Percentiles rank a stretch among this genome's conserved stretches.
These are phyloP conservation scores for Lithodes maja DNA, from an alignment of 2,888 invertebrate genomes.

Conservation along the genomic window DNA sequence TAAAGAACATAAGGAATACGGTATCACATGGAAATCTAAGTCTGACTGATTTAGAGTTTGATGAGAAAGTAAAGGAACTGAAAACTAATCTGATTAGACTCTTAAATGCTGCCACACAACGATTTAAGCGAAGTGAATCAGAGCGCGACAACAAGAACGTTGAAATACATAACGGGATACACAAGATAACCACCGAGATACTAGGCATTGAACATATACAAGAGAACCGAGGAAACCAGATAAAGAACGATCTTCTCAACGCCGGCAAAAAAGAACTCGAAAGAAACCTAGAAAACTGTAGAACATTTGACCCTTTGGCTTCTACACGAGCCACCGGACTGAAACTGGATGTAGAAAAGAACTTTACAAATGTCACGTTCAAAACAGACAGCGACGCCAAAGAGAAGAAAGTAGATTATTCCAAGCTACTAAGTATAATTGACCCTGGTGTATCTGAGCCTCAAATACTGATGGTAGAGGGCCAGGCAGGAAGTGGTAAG, in stretches of 20 bases:
- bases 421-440: not conserved
- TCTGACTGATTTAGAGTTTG: not conserved
- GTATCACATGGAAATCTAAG: not conserved
- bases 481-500: constrained; percentile 32
- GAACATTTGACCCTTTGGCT: constrained; percentile 9
- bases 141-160: not conserved
- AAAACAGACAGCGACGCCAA: not conserved
- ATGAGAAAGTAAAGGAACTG: not conserved
- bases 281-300: not conserved
- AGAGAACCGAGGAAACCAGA: not conserved
- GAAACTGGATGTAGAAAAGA: not conserved
- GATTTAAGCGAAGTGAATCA: not conserved
- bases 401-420: not conserved
- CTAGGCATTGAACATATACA: constrained; percentile 27
- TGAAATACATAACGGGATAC: not conserved
- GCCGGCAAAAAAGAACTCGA: not conserved
- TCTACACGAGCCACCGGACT: not conserved
- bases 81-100: not conserved
- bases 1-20: constrained; percentile 26
- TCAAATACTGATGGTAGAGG: constrained; percentile 21
- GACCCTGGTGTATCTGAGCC: not conserved
- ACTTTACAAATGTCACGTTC: not conserved
- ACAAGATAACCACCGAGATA: constrained; percentile 13
- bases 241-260: constrained; percentile 12
- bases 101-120: not conserved